phyloP scores from a whole-genome alignment of 2,113 vertebrate species.

The Bubo bubo region DNA sequence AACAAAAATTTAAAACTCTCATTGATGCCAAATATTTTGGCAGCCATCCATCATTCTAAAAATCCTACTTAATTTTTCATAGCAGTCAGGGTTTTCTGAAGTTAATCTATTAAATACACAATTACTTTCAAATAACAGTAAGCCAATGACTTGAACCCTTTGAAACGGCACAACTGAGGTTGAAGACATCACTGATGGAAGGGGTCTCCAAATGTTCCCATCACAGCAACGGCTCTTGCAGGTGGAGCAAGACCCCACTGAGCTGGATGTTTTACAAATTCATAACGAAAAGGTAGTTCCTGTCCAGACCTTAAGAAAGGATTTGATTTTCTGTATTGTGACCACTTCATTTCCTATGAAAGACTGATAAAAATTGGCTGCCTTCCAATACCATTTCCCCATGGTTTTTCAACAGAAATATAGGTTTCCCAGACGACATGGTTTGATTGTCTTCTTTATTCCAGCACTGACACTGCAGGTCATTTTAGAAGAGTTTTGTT shows the following conservation, averaged over 20 bases:
- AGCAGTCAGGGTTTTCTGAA: background rate
- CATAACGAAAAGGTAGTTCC: background rate
- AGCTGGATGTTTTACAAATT: background rate
- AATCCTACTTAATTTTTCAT: background rate
- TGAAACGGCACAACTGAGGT: background rate
- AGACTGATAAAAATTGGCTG: background rate
- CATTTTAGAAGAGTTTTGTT: background rate
- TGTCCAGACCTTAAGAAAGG: background rate
- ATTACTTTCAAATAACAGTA: constrained; percentile 36
- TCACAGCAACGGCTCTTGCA: background rate
- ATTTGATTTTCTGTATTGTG: background rate
- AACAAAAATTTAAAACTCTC: background rate
- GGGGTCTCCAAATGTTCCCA: background rate
- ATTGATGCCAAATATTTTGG: constrained; percentile 38
- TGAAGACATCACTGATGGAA: background rate
- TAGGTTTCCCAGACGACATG: background rate
- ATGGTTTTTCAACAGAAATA: background rate
- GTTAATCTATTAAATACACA: constrained; percentile 13
- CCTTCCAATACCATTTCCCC: background rate
- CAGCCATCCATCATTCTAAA: background rate
- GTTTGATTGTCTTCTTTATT: background rate
- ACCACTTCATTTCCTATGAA: background rate
- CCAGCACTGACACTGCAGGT: background rate
- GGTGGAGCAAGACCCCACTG: background rate
- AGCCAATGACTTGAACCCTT: background rate